These are phyloP conservation scores for Salminus brasiliensis DNA, from an alignment of 2,113 vertebrate genomes.

Conservation along the genomic window DNA sequence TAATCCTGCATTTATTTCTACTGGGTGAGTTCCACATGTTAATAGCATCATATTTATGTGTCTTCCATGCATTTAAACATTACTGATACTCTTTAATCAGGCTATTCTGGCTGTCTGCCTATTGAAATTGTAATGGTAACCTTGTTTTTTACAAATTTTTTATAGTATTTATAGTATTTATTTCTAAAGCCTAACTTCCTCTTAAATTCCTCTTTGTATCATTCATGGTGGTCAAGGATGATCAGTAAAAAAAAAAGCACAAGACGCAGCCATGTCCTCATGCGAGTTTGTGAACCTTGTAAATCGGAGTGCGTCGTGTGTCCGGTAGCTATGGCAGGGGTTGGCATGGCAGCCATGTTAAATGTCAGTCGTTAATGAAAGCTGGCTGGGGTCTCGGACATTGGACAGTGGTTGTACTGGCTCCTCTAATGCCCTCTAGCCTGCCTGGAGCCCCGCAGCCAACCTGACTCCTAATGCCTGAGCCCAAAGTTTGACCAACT, in stretches of 20 bases:
- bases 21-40: neutral
- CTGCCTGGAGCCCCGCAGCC: constrained; percentile 72
- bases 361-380: constrained; percentile 81
- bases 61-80: neutral
- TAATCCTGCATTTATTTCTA: neutral
- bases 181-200: no score
- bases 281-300: constrained; percentile 15
- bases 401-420: constrained; percentile 73
- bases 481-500: constrained; percentile 64
- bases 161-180: neutral
- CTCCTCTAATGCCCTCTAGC: constrained; percentile 76
- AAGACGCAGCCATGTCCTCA: neutral
- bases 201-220: neutral
- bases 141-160: neutral
- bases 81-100: neutral
- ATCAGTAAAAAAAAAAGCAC: constrained; percentile 4
- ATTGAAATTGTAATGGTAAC: neutral
- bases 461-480: constrained; percentile 46
- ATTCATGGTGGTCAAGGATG: constrained; percentile 5
- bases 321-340: constrained; percentile 77
- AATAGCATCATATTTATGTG: constrained; percentile 3
- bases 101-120: neutral
- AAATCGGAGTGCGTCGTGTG: constrained; percentile 78
- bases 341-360: constrained; percentile 78
- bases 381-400: constrained; percentile 77